Evolutionary conservation across 2,888 invertebrate genomes (phyloP).

Genomic region (Stenurella melanura): DNA sequence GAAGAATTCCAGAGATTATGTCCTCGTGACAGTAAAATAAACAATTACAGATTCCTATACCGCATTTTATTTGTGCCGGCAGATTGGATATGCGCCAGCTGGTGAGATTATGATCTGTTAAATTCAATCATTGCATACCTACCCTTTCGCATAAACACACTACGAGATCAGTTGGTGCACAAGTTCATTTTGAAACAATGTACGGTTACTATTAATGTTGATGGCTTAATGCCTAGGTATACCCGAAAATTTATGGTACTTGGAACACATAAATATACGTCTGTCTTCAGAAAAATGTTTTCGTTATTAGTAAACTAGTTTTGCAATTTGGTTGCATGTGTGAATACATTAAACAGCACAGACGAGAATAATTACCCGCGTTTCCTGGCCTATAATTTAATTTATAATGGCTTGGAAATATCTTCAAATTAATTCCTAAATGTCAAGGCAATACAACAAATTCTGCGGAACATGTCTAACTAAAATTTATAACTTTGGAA

Average conservation of each 20-base stretch:
- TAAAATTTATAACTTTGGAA: slow-evolving; percentile 24
- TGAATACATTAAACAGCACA: slow-evolving; percentile 44
- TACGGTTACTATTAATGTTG: slow-evolving; percentile 2
- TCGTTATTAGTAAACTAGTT: slow-evolving; percentile 33
- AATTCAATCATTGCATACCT: slow-evolving; percentile 8
- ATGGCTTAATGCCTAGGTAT: slow-evolving; percentile 25
- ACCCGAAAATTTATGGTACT: slow-evolving; percentile 19
- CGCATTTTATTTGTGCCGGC: slow-evolving; percentile 8
- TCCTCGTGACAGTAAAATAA: slow-evolving; percentile 16
- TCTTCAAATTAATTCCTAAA: slow-evolving; percentile 40
- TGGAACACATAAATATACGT: slow-evolving; percentile 19
- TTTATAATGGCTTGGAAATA: slow-evolving; percentile 20
- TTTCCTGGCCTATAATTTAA: slow-evolving; percentile 46
- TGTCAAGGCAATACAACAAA: slow-evolving; percentile 22
- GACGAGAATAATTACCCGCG: slow-evolving; percentile 41
- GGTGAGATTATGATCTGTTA: slow-evolving; percentile 1
- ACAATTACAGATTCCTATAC: slow-evolving; percentile 19
- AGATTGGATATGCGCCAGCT: slow-evolving; percentile 20
- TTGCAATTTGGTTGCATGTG: slow-evolving; percentile 36
- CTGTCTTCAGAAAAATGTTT: slow-evolving; percentile 31
- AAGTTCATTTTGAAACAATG: slow-evolving; percentile 11
- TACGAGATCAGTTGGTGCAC: neutral
- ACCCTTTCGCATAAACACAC: slow-evolving; percentile 12
- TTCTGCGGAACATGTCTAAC: slow-evolving; percentile 12
- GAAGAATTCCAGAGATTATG: neutral